Percentiles rank a stretch among this genome's conserved stretches.
Evolutionary conservation across 1,140 invertebrate species (phyloP).

Genomic region (Penaeus vannamei): DNA sequence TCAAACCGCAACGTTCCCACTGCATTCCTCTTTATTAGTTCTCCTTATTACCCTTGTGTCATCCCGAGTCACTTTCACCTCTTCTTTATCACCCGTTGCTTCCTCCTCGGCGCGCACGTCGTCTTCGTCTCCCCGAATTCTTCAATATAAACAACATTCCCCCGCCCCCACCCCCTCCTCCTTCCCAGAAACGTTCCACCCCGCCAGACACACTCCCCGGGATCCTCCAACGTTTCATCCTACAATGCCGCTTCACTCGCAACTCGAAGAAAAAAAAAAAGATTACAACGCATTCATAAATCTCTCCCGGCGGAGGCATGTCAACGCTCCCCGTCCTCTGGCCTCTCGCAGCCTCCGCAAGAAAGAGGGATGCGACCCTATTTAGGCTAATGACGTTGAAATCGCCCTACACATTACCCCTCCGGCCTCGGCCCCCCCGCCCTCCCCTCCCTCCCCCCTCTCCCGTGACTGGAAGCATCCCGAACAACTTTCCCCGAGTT

Average conservation of each 20-base stretch:
- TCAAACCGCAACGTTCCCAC: not conserved
- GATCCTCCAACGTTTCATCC: no score
- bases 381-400: no score
- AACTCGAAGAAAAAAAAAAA: no score
- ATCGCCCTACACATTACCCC: no score
- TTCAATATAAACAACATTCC: not conserved
- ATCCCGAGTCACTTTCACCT: not conserved
- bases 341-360: no score
- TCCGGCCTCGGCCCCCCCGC: not conserved
- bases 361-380: no score
- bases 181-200: not conserved
- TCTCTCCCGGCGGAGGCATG: no score
- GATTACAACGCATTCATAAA: no score
- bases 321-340: no score
- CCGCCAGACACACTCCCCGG: no score
- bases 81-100: not conserved
- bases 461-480: not conserved
- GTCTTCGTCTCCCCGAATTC: not conserved
- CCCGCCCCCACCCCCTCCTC: not conserved
- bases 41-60: not conserved
- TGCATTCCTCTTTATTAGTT: conserved; percentile 33
- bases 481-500: conserved; percentile 31
- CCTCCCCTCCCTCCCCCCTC: not conserved
- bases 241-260: no score
- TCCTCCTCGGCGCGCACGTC: not conserved